Base-by-base conservation (phyloP, 2,888 invertebrate genomes). In the Prenolepis imparis region DNA sequence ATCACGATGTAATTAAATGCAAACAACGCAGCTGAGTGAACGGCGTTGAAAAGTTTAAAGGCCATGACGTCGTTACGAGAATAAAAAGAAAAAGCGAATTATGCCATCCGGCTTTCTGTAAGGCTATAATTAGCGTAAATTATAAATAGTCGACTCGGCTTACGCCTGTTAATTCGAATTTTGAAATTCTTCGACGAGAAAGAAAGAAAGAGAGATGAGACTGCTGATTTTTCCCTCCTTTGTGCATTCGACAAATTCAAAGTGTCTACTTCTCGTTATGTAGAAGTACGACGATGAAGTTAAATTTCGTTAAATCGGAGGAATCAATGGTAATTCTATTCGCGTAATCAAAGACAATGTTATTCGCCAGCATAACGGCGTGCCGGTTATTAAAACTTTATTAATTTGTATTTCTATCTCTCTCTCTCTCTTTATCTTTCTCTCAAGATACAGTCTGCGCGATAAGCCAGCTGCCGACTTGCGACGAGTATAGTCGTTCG, bases 361-460 rank as follows among this genome's bases (percentile, higher is more conserved):
- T 88, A 84, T 87, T 82, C 82, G 68, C 83, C 57, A 84, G 84
- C 77, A 73, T 86, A 74, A 75, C 84, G 84, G 81, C 84, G 86
- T 87, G 88, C 87, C 88, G 86, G 91, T 91, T 92, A 92, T 92
- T 92, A 93, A 92, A 92, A 93, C 91, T 93, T 93, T 91, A 91
- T 92, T 92, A 90, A 92, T 92, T 92, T 92, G 91, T 91, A 92
- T 92, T 91, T 91, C 57, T 57, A 24, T 70, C 24, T 18, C 21
- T 1, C 55, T 11, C 15, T 39, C 64, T 3, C 15, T 15, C 44
- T 44, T 24, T 12, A 1, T n/a, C 12, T 15, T n/a, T 68, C 52
- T 52, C 15, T 52, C 87, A 90, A 86, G 83, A 91, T 91, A 91
- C 91, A 92, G 90, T 85, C 90, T 36, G 72, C 64, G 68, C 84